A percentile compares a stretch with the other conserved stretches of the same genome.
These are phyloP conservation scores for Hymenopus coronatus DNA, from an alignment of 2,888 invertebrate species.

Conservation along the genomic window DNA sequence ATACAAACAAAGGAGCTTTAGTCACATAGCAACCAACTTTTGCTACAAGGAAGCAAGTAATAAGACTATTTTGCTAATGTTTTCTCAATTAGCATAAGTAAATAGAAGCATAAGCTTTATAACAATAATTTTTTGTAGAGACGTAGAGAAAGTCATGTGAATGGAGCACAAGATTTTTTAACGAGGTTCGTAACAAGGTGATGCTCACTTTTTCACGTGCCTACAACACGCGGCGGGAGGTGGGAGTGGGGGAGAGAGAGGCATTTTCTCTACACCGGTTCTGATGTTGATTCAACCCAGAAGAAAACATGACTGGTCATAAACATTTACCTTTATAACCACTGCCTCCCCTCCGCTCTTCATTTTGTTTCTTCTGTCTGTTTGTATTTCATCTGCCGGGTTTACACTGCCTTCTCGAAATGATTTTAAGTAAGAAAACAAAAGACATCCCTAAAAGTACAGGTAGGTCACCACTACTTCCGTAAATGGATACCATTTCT, in stretches of 20 bases:
- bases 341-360: background rate
- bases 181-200: no score
- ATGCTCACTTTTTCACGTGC: no score
- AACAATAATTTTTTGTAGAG: no score
- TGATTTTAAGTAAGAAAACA: constrained; percentile 22
- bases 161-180: no score
- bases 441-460: background rate
- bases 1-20: no score
- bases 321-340: constrained; percentile 5
- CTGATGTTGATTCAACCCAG: background rate
- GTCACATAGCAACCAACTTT: no score
- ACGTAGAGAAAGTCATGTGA: no score
- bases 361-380: constrained; percentile 10
- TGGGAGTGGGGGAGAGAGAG: background rate
- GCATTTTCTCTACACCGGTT: background rate
- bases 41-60: no score
- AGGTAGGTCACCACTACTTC: constrained; percentile 18
- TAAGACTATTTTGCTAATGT: no score
- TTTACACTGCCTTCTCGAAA: constrained; percentile 3
- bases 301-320: constrained; percentile 9
- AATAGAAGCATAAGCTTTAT: no score
- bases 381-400: constrained; percentile 1
- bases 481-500: constrained; percentile 20
- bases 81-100: no score
- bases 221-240: no score